Conservation (phyloP, 2,888 invertebrate genomes). For the Tanaodytes sp. region DNA sequence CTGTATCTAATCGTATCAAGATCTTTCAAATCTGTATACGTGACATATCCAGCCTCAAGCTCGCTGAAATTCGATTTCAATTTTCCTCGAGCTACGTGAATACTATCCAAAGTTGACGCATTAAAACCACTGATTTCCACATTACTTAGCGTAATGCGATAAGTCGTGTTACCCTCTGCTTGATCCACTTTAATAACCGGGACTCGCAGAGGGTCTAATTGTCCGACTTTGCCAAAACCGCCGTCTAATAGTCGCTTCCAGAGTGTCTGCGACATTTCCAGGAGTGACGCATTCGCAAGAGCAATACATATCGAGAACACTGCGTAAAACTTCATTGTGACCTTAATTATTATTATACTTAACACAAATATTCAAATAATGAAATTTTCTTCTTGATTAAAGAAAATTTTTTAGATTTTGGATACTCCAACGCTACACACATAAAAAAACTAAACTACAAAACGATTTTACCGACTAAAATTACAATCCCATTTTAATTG, state of each 20-base stretch:
- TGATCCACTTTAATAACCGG: conserved; percentile 74
- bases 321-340: conserved; percentile 40
- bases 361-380: too few relatives aligned
- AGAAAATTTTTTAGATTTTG: too few relatives aligned
- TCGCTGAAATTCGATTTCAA: conserved; percentile 67
- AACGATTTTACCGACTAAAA: conserved; percentile 7
- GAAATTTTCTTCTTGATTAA: too few relatives aligned
- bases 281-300: conserved; percentile 54
- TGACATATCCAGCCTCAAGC: conserved; percentile 68
- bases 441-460: conserved; percentile 9
- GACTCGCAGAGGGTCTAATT: conserved; percentile 66
- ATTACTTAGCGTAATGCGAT: conserved; percentile 65
- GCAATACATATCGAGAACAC: conserved; percentile 28
- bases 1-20: conserved; percentile 67
- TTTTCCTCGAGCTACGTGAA: conserved; percentile 65
- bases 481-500: conserved; percentile 3
- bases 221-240: conserved; percentile 62
- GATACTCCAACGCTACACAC: neutral
- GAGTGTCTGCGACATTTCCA: conserved; percentile 68
- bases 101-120: conserved; percentile 65
- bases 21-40: conserved; percentile 65
- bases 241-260: conserved; percentile 67
- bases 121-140: conserved; percentile 67
- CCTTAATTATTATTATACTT: too few relatives aligned
- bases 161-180: conserved; percentile 67